Conservation (phyloP, 2,888 invertebrate genomes). For the Andricus curvator region DNA sequence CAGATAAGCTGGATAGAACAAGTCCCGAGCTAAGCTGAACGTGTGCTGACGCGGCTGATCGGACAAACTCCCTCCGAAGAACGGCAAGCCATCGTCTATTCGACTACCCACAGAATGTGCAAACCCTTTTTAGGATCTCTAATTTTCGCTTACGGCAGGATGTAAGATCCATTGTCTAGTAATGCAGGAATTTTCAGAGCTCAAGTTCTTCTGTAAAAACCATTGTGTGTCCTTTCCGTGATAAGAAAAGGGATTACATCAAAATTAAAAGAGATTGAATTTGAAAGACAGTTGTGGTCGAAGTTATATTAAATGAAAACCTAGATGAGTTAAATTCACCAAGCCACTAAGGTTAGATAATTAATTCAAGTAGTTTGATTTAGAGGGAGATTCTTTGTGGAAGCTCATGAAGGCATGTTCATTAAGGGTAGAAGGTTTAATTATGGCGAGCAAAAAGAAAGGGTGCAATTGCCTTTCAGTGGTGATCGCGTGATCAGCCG, state of each 20-base stretch:
- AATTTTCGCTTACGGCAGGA: slow-evolving; percentile 44
- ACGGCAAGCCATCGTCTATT: slow-evolving; percentile 49
- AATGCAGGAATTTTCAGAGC: background rate
- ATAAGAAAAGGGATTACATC: background rate
- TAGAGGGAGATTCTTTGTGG: background rate
- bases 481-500: slow-evolving; percentile 26
- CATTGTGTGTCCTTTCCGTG: background rate
- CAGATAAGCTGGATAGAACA: slow-evolving; percentile 51
- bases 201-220: background rate
- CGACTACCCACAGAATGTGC: slow-evolving; percentile 52
- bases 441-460: background rate
- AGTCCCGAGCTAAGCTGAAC: slow-evolving; percentile 43
- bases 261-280: too few species aligned
- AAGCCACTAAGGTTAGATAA: background rate
- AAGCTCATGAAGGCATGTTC: background rate
- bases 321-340: background rate
- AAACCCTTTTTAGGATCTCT: slow-evolving; percentile 45
- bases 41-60: slow-evolving; percentile 55
- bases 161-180: slow-evolving; percentile 43
- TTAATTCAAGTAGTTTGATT: background rate
- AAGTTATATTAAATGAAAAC: background rate
- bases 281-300: too few species aligned
- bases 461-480: background rate
- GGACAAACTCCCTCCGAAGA: slow-evolving; percentile 20
- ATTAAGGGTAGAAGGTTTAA: background rate